Conservation (phyloP, 2,888 invertebrate species). For the Teinopalpus imperialis region DNA sequence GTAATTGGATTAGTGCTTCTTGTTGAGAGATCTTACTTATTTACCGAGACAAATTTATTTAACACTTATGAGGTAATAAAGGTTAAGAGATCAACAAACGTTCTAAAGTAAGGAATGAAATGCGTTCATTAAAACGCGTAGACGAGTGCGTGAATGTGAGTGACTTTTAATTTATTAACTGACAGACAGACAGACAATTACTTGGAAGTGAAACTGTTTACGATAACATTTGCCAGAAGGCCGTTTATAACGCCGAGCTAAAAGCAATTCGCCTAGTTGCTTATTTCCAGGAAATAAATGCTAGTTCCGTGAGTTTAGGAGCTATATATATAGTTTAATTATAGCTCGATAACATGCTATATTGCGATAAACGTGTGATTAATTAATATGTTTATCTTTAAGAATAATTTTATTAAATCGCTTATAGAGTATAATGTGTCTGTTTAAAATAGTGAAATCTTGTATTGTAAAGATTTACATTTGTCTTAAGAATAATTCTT, state of each 20-base stretch:
- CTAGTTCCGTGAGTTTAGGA: constrained; percentile 6
- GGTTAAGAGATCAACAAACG: constrained; percentile 15
- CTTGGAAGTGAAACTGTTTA: constrained; percentile 24
- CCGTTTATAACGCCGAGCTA: constrained; percentile 12
- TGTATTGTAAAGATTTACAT: no score
- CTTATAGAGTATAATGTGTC: no score
- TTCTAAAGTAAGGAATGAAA: constrained; percentile 2
- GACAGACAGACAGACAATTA: constrained; percentile 24
- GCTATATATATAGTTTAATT: constrained; percentile 5
- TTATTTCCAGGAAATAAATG: constrained; percentile 21
- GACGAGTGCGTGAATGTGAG: neutral
- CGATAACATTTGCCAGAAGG: constrained; percentile 13
- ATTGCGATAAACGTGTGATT: neutral
- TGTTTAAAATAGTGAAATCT: no score
- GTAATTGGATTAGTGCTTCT: no score
- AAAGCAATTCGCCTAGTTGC: constrained; percentile 7
- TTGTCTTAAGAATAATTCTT: no score
- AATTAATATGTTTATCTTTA: neutral
- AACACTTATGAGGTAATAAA: constrained; percentile 13
- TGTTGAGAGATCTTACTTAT: neutral
- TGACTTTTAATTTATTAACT: constrained; percentile 23
- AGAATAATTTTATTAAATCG: no score
- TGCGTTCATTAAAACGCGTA: constrained; percentile 16
- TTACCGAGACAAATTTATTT: constrained; percentile 1
- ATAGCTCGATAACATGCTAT: constrained; percentile 11